These are phyloP conservation scores for Oryctolagus cuniculus DNA, from an alignment of 2,113 vertebrate genomes.

Conservation along the genomic window DNA sequence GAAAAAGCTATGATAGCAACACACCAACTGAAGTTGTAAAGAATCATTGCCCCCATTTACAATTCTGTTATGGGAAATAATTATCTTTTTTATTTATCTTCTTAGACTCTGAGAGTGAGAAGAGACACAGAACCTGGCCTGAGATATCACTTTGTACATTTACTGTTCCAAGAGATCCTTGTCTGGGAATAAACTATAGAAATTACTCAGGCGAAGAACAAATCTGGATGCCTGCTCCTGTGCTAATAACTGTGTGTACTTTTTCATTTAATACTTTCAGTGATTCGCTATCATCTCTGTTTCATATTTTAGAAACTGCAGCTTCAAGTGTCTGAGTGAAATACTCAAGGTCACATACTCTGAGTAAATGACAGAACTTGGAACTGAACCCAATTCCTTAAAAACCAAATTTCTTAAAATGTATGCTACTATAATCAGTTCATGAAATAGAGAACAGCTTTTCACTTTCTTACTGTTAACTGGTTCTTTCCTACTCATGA, in stretches of 20 bases:
- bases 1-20: not conserved
- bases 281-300: not conserved
- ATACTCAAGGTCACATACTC: not conserved
- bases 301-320: not conserved
- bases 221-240: not conserved
- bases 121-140: not conserved
- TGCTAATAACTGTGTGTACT: not conserved
- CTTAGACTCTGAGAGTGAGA: not conserved
- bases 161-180: not conserved
- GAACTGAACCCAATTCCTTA: conserved; percentile 19
- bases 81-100: not conserved
- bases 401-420: not conserved
- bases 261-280: not conserved
- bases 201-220: not conserved
- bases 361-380: not conserved
- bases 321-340: not conserved
- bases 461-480: too few relatives aligned
- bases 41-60: not conserved
- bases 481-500: not conserved
- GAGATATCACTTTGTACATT: not conserved
- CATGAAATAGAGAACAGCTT: not conserved
- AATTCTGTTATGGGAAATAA: conserved; percentile 44
- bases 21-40: not conserved
- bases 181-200: not conserved
- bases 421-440: not conserved